Percentiles rank a stretch among this genome's conserved stretches.
Conservation (phyloP, 2,113 vertebrate species). For the Syngnathoides biaculeatus region DNA sequence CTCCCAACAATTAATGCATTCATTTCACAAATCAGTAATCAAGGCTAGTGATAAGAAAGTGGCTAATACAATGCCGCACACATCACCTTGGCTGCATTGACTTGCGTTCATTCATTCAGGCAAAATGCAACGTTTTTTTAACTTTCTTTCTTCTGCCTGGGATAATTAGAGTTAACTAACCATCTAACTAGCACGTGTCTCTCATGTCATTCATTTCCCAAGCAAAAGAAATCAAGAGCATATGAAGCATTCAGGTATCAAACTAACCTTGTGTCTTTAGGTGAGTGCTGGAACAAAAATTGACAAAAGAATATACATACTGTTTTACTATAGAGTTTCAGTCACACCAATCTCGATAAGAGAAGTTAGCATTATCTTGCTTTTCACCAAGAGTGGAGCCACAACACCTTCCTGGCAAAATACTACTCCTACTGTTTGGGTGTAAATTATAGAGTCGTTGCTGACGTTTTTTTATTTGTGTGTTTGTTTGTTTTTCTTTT, state of each 20-base stretch:
- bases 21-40: slow-evolving; percentile 28
- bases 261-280: not conserved
- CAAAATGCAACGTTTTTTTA: not conserved
- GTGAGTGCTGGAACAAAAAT: not conserved
- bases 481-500: no score
- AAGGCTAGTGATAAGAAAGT: slow-evolving; percentile 2
- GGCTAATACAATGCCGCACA: slow-evolving; percentile 8
- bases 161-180: not conserved
- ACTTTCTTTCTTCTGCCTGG: not conserved
- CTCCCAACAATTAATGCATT: slow-evolving; percentile 32
- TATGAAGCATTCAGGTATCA: not conserved
- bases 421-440: not conserved
- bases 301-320: no score
- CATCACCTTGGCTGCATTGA: not conserved
- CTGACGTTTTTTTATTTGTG: not conserved
- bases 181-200: not conserved
- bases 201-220: not conserved
- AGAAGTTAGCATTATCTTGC: not conserved
- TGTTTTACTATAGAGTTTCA: no score
- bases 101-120: slow-evolving; percentile 1
- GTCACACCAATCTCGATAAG: not conserved
- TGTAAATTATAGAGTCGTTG: not conserved
- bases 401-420: not conserved
- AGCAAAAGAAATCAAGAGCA: not conserved
- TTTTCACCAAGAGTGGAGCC: not conserved